A percentile compares a stretch with the other conserved stretches of the same genome.
These are phyloP conservation scores for Drosophila formosana DNA, from an alignment of 2,888 invertebrate genomes.

Conservation along the genomic window DNA sequence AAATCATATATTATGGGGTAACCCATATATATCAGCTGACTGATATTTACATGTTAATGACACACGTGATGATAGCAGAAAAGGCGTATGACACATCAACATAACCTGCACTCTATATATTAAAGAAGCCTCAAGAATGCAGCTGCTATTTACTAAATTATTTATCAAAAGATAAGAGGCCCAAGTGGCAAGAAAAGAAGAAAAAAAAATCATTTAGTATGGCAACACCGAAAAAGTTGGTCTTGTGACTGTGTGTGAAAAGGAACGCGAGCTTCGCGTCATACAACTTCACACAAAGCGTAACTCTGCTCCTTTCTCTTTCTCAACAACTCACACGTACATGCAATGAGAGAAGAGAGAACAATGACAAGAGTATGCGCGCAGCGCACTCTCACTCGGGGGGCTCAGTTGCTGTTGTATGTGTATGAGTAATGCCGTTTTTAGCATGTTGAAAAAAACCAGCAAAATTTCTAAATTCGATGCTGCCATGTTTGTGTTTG, in stretches of 20 bases:
- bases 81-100: constrained; percentile 15
- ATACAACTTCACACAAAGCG: constrained; percentile 66
- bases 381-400: constrained; percentile 31
- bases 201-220: constrained; percentile 51
- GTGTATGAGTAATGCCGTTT: constrained; percentile 76
- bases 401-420: constrained; percentile 36
- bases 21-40: constrained; percentile 30
- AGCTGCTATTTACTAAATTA: not conserved
- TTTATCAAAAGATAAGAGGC: constrained; percentile 27
- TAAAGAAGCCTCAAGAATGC: constrained; percentile 45
- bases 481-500: constrained; percentile 60
- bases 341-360: constrained; percentile 14
- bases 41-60: constrained; percentile 20
- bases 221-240: constrained; percentile 67
- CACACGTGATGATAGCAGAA: constrained; percentile 21
- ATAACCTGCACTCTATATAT: constrained; percentile 7
- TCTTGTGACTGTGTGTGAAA: constrained; percentile 74
- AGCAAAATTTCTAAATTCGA: constrained; percentile 64
- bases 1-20: constrained; percentile 6
- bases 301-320: constrained; percentile 56
- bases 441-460: constrained; percentile 61
- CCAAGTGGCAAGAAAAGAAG: not conserved
- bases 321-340: constrained; percentile 31
- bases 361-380: constrained; percentile 47
- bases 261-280: constrained; percentile 62